Evolutionary conservation across 1,140 invertebrate species (phyloP), one percentile per base, ranked within the genome.

Genomic region (Drosophila jambulina): DNA sequence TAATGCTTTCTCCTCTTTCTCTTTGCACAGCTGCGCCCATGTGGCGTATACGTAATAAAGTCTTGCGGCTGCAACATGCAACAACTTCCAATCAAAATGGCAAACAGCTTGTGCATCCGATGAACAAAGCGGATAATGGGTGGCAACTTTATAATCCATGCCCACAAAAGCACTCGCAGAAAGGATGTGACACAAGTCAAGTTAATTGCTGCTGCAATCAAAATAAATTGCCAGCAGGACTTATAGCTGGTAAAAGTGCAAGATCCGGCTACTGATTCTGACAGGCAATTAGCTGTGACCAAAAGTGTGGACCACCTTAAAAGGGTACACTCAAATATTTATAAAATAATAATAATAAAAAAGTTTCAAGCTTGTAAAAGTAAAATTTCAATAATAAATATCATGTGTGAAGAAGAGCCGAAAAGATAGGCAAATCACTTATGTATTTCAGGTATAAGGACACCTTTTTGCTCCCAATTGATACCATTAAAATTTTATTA

Each of bases 141-240:
- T 29, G 49, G 65, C 10, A 67, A 67, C 21, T 68, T 49, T 49
- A 54, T 17, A 29, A 29, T 23, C 49, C 65, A 46, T 13, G 25
- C 57, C 62, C 62, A 43, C 21, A 27, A 43, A 43, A 25, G 6
- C 57, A 54, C 62, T 45, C 49, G 43, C n/a, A 23, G 43, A 43
- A 57, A 45, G 58, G 72, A 61, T 48, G 17, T 32, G 51, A 32
- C 59, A 57, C 40, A 61, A 77, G 43, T 34, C 32, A 40, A 62
- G 23, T 77, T 69, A 77, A 77, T 76, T 77, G 74, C 48, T 42
- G n/a, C 40, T 23, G 54, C 74, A 77, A 68, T 76, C 53, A 54
- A 59, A 75, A 42, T 56, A 60, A 68, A 77, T 67, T 68, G 54
- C 27, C 36, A 32, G 27, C 32, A 34, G 15, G 34, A 42, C 48